Base-by-base conservation (phyloP, 2,888 invertebrate species). In the Conomelus anceps region DNA sequence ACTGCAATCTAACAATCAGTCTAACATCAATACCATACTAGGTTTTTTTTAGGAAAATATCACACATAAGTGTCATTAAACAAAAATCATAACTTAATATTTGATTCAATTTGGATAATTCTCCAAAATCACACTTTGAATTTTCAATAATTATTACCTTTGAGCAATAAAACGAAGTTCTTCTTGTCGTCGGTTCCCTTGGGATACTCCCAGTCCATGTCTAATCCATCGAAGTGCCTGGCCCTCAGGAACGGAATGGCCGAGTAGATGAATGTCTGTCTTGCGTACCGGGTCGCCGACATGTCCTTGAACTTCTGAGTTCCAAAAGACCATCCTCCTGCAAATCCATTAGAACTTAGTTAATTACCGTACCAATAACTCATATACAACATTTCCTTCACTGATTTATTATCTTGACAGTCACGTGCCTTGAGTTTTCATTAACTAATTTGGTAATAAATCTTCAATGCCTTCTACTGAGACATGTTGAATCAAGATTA, bases 281-380 rank as follows among this genome's bases (percentile, higher is more conserved):
- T 95, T 0, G 98, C 96, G 93, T 98, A 98, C 87, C 98, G 95
- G 4, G 96, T 96, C 0, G 96, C 95, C 0, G 98, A 96, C 97
- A 98, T 96, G 91, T 98, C 98, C 94, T 98, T 98, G 94, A 98
- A 98, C 93, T 98, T 98, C 93, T 98, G 98, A 0, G 99, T 99
- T 84, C 99, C 99, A 93, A 99, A 99, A 0, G 98, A 98, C 98
- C 98, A 99, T 89, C 99, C 99, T 94, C 98, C 97, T 97, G 93
- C 92, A 93, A 93, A 87, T 63, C 63, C 1, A 41, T 13, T 17
- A n/a, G n/a, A n/a, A n/a, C n/a, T n/a, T n/a, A n/a, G n/a, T n/a
- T n/a, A n/a, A n/a, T n/a, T n/a, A n/a, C n/a, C n/a, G n/a, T n/a
- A n/a, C n/a, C n/a, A n/a, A n/a, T n/a, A n/a, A n/a, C n/a, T n/a